A percentile compares a stretch with the other conserved stretches of the same genome.
Evolutionary conservation across 2,113 vertebrate species (phyloP).

Genomic region (Eptesicus fuscus): DNA sequence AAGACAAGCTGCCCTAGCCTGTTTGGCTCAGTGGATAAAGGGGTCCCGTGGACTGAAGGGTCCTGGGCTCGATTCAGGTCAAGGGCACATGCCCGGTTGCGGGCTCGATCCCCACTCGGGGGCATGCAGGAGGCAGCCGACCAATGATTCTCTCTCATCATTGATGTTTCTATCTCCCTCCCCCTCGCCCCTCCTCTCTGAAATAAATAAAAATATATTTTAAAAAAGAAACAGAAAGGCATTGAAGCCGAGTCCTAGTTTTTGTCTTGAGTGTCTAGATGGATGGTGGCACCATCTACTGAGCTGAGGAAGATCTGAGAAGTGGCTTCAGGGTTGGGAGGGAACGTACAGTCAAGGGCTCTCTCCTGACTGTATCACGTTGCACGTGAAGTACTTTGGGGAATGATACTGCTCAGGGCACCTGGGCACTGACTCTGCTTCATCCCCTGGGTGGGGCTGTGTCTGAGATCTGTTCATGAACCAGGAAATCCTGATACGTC

Average conservation of each 20-base stretch:
- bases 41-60: too few species aligned
- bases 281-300: neutral
- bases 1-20: too few species aligned
- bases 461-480: constrained; percentile 7
- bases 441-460: neutral
- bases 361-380: neutral
- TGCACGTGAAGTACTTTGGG: neutral
- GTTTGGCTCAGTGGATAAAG: too few species aligned
- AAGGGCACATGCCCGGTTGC: too few species aligned
- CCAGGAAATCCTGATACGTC: neutral
- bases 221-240: neutral
- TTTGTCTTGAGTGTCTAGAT: neutral
- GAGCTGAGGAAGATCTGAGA: neutral
- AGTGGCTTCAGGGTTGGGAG: neutral
- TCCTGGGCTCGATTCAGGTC: too few species aligned
- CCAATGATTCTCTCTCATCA: too few species aligned
- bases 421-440: neutral
- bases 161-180: too few species aligned
- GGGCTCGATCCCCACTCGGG: too few species aligned
- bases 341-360: neutral
- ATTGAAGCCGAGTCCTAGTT: rapidly evolving
- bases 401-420: rapidly evolving
- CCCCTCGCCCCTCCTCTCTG: too few species aligned
- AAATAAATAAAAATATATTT: too few species aligned
- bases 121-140: too few species aligned